Base-by-base conservation (phyloP, 2,888 invertebrate genomes). In the Brachyptera putata region DNA sequence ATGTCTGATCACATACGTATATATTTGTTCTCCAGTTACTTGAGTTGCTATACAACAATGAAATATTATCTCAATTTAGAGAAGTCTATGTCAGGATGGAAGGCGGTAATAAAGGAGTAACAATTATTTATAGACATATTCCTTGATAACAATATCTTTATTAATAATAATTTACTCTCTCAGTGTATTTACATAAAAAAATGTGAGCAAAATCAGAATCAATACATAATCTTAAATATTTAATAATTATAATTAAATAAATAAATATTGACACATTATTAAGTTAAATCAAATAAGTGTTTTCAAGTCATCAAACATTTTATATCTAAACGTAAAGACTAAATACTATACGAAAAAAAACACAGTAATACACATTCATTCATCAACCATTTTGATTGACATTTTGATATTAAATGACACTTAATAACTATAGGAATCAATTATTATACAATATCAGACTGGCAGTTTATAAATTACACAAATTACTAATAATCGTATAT, bases 161-260 rank as follows among this genome's bases (percentile, higher is more conserved):
- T 46, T 3, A 46, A 2, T 46, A 24, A 46, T 5, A n/a, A 24
- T 21, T 46, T 46, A 22, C 46, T 22, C 46, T 9, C 22, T 24
- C 21, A 46, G 24, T 46, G 46, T 22, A 46, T 46, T 22, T 46
- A 46, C 24, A 46, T 11, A 11, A 30, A 46, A 46, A n/a, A 46
- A 24, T 24, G 46, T 22, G 24, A 46, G 46, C 46, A 46, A 46
- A 46, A 24, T 46, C 21, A 21, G 22, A 46, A 24, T 9, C 46
- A 46, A 22, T 24, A 7, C 24, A 11, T 24, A 43, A 16, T 5
- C 43, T 14, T 18, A 43, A 1, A 14, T 43, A 43, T 18, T 37
- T 37, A 37, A 43, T 16, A 14, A 46, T 24, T 24, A 46, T 2
- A 22, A 46, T 46, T 46, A 46, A 46, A 46, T 46, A 46, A 46